phyloP scores from a whole-genome alignment of 1,140 invertebrate genomes.

The Polyergus mexicanus region DNA sequence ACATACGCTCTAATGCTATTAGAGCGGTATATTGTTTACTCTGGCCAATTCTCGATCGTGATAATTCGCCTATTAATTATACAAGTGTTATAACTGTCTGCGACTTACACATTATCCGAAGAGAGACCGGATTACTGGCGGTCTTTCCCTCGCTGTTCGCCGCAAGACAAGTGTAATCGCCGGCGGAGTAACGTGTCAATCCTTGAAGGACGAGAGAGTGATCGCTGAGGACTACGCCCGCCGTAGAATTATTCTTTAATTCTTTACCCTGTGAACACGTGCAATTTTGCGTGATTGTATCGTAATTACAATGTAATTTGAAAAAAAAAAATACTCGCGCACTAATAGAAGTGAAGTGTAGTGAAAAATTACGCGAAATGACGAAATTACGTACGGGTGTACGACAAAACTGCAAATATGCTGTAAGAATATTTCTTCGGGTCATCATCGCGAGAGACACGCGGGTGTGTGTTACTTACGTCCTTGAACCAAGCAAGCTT shows the following conservation, averaged over 20 bases:
- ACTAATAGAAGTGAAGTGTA: background rate
- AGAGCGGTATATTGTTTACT: slow-evolving; percentile 38
- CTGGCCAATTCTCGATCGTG: background rate
- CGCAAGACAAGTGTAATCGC: slow-evolving; percentile 93
- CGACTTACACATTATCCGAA: slow-evolving; percentile 93
- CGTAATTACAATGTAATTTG: slow-evolving; percentile 50
- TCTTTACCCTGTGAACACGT: slow-evolving; percentile 89
- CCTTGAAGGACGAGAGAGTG: slow-evolving; percentile 94
- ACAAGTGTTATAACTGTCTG: background rate
- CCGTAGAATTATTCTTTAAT: slow-evolving; percentile 92
- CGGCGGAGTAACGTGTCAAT: slow-evolving; percentile 92
- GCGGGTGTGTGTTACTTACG: slow-evolving; percentile 87
- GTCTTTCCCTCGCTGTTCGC: slow-evolving; percentile 94
- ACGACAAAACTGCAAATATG: slow-evolving; percentile 19
- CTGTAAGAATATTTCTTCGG: slow-evolving; percentile 29
- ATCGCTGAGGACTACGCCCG: slow-evolving; percentile 93
- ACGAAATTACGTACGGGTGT: background rate
- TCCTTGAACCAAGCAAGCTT: slow-evolving; percentile 95
- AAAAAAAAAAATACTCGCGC: background rate
- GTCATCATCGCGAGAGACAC: slow-evolving; percentile 50
- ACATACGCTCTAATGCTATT: slow-evolving; percentile 44
- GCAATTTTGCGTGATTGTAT: background rate
- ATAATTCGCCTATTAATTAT: slow-evolving; percentile 38
- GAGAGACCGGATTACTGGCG: slow-evolving; percentile 92
- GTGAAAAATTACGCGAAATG: slow-evolving; percentile 12